Conservation (phyloP, 2,888 invertebrate genomes). For the Cheilosia grossa region DNA sequence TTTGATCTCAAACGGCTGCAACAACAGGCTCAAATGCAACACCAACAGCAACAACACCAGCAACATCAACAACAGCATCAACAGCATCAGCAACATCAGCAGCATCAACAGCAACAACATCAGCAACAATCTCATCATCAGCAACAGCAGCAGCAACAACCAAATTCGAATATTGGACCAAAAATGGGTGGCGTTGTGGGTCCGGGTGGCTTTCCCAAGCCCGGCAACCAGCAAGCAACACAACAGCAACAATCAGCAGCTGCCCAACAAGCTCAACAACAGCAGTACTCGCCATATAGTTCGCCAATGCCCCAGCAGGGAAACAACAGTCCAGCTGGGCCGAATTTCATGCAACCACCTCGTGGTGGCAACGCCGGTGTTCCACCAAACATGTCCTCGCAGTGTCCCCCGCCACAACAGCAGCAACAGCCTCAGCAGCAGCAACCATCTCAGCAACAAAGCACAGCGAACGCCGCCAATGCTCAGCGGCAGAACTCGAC, state of each 20-base stretch:
- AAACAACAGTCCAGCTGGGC: conserved; percentile 81
- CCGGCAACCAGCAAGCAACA: conserved; percentile 75
- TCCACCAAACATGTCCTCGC: conserved; percentile 77
- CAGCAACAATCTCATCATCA: conserved; percentile 76
- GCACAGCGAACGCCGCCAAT: conserved; percentile 63
- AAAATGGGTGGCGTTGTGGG: conserved; percentile 80
- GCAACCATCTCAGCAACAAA: conserved; percentile 73
- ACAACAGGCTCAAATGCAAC: conserved; percentile 81
- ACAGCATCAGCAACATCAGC: conserved; percentile 76
- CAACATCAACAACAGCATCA: conserved; percentile 78
- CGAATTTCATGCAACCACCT: conserved; percentile 81
- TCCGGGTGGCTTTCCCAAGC: conserved; percentile 78
- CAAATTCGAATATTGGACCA: conserved; percentile 79
- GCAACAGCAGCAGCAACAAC: conserved; percentile 77
- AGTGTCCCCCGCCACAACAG: conserved; percentile 76
- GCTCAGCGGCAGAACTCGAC: conserved; percentile 63
- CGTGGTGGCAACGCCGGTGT: conserved; percentile 77
- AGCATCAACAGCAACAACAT: conserved; percentile 77
- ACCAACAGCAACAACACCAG: conserved; percentile 78
- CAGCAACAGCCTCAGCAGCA: conserved; percentile 65
- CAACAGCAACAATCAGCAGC: conserved; percentile 78
- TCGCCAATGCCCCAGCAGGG: conserved; percentile 86
- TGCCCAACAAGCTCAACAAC: conserved; percentile 78
- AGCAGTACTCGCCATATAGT: conserved; percentile 88
- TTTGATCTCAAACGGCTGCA: conserved; percentile 83